Evolutionary conservation across 2,888 invertebrate genomes (phyloP).

Genomic region (Craniophora ligustri): DNA sequence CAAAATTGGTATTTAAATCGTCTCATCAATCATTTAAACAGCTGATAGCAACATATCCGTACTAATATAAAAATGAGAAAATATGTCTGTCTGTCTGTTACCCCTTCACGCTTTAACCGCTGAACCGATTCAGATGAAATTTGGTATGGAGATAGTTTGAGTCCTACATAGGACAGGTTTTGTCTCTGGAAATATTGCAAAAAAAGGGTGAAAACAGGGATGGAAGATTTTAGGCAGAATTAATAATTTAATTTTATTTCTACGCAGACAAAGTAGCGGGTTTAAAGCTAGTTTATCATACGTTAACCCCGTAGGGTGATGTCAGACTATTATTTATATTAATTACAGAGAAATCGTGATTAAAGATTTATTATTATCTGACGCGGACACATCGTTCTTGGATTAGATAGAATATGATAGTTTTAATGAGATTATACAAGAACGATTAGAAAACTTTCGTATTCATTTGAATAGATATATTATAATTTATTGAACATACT

Average conservation of each 20-base stretch:
- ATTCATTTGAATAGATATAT: constrained; percentile 46
- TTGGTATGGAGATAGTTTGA: too few species aligned
- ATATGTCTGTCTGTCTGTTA: too few species aligned
- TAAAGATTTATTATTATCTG: constrained; percentile 22
- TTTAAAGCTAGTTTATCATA: too few species aligned
- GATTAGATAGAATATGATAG: constrained; percentile 31
- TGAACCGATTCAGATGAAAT: too few species aligned
- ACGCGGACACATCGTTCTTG: constrained; percentile 17
- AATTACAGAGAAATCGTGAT: constrained; percentile 15
- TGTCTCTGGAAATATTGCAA: too few species aligned
- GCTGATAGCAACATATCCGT: not conserved
- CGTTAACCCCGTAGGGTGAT: not conserved
- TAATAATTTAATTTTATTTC: too few species aligned
- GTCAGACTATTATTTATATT: constrained; percentile 7
- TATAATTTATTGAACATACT: constrained; percentile 36
- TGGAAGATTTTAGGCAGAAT: too few species aligned
- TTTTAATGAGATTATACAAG: constrained; percentile 38
- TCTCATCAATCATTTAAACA: not conserved
- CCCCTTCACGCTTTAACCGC: too few species aligned
- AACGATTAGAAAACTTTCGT: constrained; percentile 46
- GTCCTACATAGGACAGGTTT: too few species aligned
- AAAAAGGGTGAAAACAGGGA: too few species aligned
- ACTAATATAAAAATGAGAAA: too few species aligned
- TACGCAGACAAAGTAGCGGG: too few species aligned
- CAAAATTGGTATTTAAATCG: not conserved